These are phyloP conservation scores for Rhinichthys osculus DNA, from an alignment of 2,797 vertebrate genomes.

Conservation along the genomic window DNA sequence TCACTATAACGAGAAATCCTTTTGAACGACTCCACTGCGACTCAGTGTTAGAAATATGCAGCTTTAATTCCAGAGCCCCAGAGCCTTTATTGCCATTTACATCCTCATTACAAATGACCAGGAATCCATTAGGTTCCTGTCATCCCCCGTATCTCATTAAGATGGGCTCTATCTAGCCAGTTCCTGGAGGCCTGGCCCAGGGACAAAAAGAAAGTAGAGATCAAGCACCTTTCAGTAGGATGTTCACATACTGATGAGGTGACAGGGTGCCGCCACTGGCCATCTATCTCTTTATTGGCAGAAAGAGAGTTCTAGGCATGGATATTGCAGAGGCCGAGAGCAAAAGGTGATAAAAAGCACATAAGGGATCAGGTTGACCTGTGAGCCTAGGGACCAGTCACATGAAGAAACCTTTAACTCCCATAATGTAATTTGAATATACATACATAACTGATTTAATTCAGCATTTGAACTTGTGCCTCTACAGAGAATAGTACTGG, in stretches of 20 bases:
- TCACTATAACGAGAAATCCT: slow-evolving; percentile 45
- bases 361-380: background rate
- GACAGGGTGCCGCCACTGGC: background rate
- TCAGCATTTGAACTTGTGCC: slow-evolving; percentile 3
- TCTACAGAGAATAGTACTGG: background rate
- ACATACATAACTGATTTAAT: background rate
- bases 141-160: slow-evolving; percentile 51
- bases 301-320: background rate
- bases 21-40: slow-evolving; percentile 18
- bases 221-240: slow-evolving; percentile 27
- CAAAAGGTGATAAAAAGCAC: background rate
- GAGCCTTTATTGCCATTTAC: slow-evolving; percentile 54
- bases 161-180: background rate
- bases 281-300: background rate
- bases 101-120: slow-evolving; percentile 57
- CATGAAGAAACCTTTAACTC: slow-evolving; percentile 8
- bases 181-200: slow-evolving; percentile 11
- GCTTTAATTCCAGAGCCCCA: slow-evolving; percentile 48
- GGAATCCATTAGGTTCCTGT: slow-evolving; percentile 46
- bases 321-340: background rate
- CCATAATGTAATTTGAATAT: background rate
- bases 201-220: slow-evolving; percentile 22
- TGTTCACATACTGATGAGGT: slow-evolving; percentile 28
- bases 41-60: slow-evolving; percentile 49
- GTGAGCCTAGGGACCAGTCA: background rate